Evolutionary conservation across 2,113 vertebrate genomes (phyloP).

Genomic region (Xyrauchen texanus): DNA sequence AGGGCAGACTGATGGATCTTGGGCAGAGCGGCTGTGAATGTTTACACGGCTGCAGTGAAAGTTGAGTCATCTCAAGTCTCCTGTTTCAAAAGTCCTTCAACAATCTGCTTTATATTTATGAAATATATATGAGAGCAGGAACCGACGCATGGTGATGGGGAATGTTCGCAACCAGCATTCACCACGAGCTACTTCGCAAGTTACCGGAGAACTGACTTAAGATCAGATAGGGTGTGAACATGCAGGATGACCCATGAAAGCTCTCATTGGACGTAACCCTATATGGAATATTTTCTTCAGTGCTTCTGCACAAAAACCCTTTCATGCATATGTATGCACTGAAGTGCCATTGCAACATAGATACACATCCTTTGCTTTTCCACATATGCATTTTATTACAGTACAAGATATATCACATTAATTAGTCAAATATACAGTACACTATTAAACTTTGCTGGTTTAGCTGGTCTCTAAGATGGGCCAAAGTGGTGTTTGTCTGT

Average conservation of each 20-base stretch:
- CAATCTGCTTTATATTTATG: conserved; percentile 22
- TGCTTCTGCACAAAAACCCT: conserved; percentile 8
- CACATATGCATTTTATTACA: neutral
- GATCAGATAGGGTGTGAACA: conserved; percentile 29
- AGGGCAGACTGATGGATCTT: conserved; percentile 65
- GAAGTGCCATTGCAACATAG: neutral
- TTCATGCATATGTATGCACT: conserved; percentile 12
- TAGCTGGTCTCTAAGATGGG: too few relatives aligned
- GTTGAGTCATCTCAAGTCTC: conserved; percentile 63
- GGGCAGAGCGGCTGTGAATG: conserved; percentile 69
- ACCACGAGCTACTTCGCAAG: conserved; percentile 15
- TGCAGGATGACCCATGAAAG: conserved; percentile 34
- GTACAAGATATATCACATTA: neutral
- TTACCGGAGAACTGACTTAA: conserved; percentile 12
- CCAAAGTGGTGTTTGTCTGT: too few relatives aligned
- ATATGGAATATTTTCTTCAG: conserved; percentile 13
- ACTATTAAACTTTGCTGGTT: neutral
- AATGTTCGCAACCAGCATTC: neutral
- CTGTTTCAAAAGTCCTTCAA: conserved; percentile 56
- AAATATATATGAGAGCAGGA: conserved; percentile 37
- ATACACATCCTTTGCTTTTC: neutral
- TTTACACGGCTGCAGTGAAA: conserved; percentile 65
- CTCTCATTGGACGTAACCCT: conserved; percentile 24
- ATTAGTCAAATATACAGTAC: neutral
- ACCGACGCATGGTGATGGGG: neutral